Base-by-base conservation (phyloP, 2,888 invertebrate genomes). In the Melinopterus prodromus region DNA sequence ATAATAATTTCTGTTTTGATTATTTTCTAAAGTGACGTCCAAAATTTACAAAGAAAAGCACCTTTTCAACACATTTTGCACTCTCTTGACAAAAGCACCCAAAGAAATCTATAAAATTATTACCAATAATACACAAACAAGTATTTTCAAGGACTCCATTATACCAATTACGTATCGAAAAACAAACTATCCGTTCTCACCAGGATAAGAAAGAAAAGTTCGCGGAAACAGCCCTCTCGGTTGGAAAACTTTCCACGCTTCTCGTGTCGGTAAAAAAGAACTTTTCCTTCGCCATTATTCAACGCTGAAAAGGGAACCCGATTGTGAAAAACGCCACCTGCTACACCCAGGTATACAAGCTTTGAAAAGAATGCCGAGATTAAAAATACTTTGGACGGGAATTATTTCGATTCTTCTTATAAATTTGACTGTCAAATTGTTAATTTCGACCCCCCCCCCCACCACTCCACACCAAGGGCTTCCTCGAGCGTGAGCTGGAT, bases 341-440 rank as follows among this genome's bases (percentile, higher is more conserved):
- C 80, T 81, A 79, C 80, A 78, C 82, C 83, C 81, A 83, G 84
- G 82, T 83, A 83, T 83, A 83, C 83, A 79, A 12, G 36, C 35
- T 74, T 74, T 74, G 35, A 74, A 74, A 74, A 74, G 74, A 74
- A 74, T 74, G 36, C 74, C 74, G 36, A 84, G 85, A 85, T 85
- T 85, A 84, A 84, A 84, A 85, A 85, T 84, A 83, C 85, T 84
- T 84, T 82, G 82, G 82, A 83, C 82, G 84, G 83, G 84, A 84
- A 84, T 83, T 80, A 82, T 82, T 81, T 80, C 81, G 79, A 81
- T 83, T 81, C 81, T 81, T 69, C 79, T 80, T 82, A 79, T 80
- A 82, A 82, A 82, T 82, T 82, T 81, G 81, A 80, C 82, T 82
- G 82, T 82, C 82, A 82, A 81, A 82, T 81, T 81, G 79, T 82